Conservation (phyloP, 2,888 invertebrate species). For the Amiota minor region DNA sequence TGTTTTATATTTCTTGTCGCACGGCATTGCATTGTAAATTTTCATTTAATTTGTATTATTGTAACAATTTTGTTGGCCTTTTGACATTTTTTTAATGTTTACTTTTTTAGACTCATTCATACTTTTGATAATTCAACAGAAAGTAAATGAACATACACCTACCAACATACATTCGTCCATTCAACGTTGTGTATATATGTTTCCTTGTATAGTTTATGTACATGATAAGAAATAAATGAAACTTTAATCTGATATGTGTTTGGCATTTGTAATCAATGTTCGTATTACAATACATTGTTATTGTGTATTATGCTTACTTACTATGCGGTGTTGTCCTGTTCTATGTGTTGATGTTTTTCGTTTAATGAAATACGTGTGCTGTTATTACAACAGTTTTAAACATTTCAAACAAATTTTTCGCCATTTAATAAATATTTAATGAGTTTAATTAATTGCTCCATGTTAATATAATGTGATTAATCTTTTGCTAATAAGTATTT, state of each 20-base stretch:
- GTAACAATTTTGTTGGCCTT: background rate
- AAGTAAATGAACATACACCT: background rate
- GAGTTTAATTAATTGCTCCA: constrained; percentile 7
- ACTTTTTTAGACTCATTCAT: background rate
- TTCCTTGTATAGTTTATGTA: background rate
- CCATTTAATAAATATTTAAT: background rate
- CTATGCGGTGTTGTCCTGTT: background rate
- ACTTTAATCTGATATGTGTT: constrained; percentile 28
- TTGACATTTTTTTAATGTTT: constrained; percentile 21
- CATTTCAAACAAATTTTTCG: constrained; percentile 36
- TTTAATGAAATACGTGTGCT: constrained; percentile 54
- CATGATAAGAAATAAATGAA: constrained; percentile 21
- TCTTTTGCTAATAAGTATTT: too few relatives aligned
- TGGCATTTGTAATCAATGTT: constrained; percentile 28
- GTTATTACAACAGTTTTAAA: constrained; percentile 51
- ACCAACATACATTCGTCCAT: background rate
- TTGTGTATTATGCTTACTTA: background rate
- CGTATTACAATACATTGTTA: background rate
- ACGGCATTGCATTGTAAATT: background rate
- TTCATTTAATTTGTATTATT: background rate
- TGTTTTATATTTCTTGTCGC: too few relatives aligned
- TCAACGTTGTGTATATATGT: background rate
- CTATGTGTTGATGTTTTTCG: constrained; percentile 3
- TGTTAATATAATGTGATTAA: constrained; percentile 6
- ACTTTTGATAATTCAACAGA: background rate